Conservation (phyloP, 2,797 vertebrate species). For the Miichthys miiuy region DNA sequence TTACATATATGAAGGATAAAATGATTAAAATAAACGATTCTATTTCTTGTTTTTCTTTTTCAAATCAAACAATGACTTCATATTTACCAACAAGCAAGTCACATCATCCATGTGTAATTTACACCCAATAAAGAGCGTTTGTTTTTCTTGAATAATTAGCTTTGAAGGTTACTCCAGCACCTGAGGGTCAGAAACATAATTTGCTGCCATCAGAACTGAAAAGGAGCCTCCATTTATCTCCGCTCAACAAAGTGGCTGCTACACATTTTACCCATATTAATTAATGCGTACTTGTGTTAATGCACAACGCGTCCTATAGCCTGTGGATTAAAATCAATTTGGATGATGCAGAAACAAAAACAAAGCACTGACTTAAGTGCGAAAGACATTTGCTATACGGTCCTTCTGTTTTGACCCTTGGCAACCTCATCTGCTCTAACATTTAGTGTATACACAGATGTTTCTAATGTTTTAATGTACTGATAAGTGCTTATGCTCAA, state of each 20-base stretch:
- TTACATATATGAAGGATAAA: neutral
- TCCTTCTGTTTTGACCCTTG: slow-evolving; percentile 56
- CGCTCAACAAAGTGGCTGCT: slow-evolving; percentile 53
- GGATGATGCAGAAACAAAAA: slow-evolving; percentile 44
- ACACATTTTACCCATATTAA: slow-evolving; percentile 67
- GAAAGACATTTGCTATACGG: slow-evolving; percentile 61
- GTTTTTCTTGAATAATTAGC: slow-evolving; percentile 80
- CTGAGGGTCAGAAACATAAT: slow-evolving; percentile 71
- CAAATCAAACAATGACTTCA: slow-evolving; percentile 50
- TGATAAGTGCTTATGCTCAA: slow-evolving; percentile 62
- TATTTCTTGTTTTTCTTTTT: slow-evolving; percentile 46
- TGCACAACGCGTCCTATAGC: slow-evolving; percentile 32
- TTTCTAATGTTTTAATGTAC: slow-evolving; percentile 55
- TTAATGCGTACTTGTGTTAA: slow-evolving; percentile 58
- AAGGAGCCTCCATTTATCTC: slow-evolving; percentile 72
- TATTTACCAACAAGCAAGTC: slow-evolving; percentile 55
- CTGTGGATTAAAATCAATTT: slow-evolving; percentile 60
- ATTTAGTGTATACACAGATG: slow-evolving; percentile 55
- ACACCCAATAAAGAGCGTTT: slow-evolving; percentile 69
- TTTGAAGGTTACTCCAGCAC: slow-evolving; percentile 81
- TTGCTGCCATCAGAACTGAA: slow-evolving; percentile 55
- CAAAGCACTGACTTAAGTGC: slow-evolving; percentile 50
- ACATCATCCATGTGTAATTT: slow-evolving; percentile 71
- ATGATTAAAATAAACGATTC: slow-evolving; percentile 47
- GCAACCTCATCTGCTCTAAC: slow-evolving; percentile 55